These are phyloP conservation scores for Ceramica pisi DNA, from an alignment of 2,888 invertebrate species.

Conservation along the genomic window DNA sequence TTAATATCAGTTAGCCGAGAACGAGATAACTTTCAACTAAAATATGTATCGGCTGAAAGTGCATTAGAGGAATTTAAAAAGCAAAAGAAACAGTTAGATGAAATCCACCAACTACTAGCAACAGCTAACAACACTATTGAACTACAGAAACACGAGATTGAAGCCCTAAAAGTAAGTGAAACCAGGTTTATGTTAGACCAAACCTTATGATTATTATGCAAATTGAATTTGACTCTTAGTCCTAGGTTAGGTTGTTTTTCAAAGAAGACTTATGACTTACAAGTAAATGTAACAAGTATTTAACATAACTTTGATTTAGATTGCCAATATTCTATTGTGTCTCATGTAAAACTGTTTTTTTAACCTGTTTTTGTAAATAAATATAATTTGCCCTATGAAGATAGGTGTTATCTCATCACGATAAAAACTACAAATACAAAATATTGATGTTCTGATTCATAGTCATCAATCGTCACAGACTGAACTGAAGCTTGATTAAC, in stretches of 20 bases:
- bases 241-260: background rate
- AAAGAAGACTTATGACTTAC: background rate
- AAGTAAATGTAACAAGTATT: background rate
- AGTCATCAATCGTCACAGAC: no score
- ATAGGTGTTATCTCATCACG: background rate
- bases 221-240: background rate
- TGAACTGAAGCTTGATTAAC: no score
- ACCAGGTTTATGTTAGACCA: background rate
- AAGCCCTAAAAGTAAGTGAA: constrained; percentile 82
- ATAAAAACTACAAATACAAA: background rate
- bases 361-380: no score
- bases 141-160: constrained; percentile 85
- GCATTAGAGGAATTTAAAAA: constrained; percentile 90
- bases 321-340: background rate
- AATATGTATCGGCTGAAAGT: constrained; percentile 88
- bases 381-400: no score
- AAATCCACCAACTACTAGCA: constrained; percentile 84
- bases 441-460: no score
- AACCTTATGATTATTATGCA: background rate
- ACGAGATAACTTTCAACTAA: constrained; percentile 86
- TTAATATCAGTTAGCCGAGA: constrained; percentile 85
- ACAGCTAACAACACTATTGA: constrained; percentile 86
- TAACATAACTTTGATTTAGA: background rate
- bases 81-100: constrained; percentile 90
- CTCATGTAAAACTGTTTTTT: no score